phyloP scores from a whole-genome alignment of 2,113 vertebrate genomes.

The Brevimyrus niger region DNA sequence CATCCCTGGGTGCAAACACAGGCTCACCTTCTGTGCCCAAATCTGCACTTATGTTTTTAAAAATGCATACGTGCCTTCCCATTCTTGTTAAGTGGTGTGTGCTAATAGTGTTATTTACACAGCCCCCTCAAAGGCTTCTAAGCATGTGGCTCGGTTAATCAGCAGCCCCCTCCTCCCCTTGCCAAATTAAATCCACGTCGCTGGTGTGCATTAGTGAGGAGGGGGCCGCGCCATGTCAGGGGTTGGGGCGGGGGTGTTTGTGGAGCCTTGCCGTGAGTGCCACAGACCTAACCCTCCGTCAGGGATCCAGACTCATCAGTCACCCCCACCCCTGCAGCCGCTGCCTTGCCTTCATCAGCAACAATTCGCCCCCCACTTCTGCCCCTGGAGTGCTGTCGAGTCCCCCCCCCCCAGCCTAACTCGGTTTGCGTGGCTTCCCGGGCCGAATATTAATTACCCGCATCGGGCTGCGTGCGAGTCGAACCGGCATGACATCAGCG shows the following conservation, averaged over 20 bases:
- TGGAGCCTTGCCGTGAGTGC: not conserved
- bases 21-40: conserved; percentile 22
- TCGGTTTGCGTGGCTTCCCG: not conserved
- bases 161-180: not conserved
- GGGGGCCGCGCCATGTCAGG: no score
- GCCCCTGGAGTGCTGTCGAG: conserved; percentile 18
- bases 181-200: not conserved
- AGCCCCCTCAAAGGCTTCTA: not conserved
- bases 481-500: conserved; percentile 26
- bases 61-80: not conserved
- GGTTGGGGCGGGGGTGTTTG: not conserved
- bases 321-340: not conserved
- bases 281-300: not conserved
- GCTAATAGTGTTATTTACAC: not conserved
- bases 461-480: not conserved
- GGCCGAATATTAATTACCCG: conserved; percentile 17
- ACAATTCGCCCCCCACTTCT: not conserved
- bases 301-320: not conserved
- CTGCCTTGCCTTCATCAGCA: not conserved
- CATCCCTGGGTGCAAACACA: conserved; percentile 41
- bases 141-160: not conserved
- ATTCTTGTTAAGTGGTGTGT: not conserved
- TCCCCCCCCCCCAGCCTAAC: conserved; percentile 8
- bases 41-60: not conserved
- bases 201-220: not conserved